Percentiles rank a stretch among this genome's conserved stretches.
phyloP scores from a whole-genome alignment of 2,113 vertebrate genomes.

The Xiphorhynchus elegans region DNA sequence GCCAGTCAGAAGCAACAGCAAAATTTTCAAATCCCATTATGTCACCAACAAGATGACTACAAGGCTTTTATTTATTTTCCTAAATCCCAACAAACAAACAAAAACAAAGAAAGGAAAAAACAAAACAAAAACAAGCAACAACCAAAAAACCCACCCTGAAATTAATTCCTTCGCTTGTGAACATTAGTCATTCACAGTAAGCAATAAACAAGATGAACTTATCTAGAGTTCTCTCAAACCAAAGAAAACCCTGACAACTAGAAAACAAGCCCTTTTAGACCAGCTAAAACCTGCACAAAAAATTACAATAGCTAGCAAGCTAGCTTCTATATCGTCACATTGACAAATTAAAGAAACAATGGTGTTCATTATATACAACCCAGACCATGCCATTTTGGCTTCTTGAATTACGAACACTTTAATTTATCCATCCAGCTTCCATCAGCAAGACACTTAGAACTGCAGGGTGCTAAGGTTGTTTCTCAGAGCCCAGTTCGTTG shows the following conservation, averaged over 20 bases:
- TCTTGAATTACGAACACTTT: background rate
- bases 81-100: background rate
- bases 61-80: background rate
- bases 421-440: background rate
- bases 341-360: background rate
- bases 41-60: background rate
- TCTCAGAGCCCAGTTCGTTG: background rate
- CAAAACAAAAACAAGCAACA: background rate
- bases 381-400: background rate
- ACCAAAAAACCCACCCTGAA: background rate
- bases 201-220: background rate
- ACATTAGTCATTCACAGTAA: background rate
- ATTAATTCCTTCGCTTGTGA: background rate
- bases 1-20: background rate
- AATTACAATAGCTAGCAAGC: background rate
- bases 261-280: background rate
- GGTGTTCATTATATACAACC: background rate
- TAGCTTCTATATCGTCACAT: background rate
- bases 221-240: background rate
- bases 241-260: background rate
- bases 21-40: background rate
- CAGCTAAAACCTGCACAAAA: background rate
- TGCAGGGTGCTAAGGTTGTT: background rate
- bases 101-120: background rate
- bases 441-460: background rate